Conservation (phyloP, 2,113 vertebrate genomes). For the Pardalotus punctatus region DNA sequence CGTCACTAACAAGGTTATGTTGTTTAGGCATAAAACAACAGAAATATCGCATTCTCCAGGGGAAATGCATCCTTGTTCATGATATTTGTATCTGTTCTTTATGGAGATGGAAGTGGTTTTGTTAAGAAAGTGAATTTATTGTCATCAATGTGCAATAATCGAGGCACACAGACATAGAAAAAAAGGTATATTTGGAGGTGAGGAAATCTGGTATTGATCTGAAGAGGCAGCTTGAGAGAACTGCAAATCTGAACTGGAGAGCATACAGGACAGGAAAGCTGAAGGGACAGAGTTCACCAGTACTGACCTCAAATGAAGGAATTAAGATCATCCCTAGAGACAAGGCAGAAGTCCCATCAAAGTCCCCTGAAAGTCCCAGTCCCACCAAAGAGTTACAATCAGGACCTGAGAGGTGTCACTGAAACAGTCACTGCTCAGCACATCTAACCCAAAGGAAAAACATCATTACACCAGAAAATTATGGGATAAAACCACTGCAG, state of each 20-base stretch:
- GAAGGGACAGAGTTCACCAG: neutral
- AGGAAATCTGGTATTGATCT: neutral
- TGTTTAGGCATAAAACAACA: neutral
- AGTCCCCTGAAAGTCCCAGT: neutral
- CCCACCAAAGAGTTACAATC: rapidly evolving
- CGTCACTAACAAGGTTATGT: neutral
- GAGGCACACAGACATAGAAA: rapidly evolving
- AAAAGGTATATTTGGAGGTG: neutral
- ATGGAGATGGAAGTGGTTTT: neutral
- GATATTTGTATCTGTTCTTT: neutral
- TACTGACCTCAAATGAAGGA: neutral
- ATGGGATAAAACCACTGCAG: neutral
- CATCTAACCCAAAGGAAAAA: neutral
- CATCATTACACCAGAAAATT: neutral
- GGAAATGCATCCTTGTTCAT: neutral
- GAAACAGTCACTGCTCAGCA: neutral
- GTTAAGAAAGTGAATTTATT: neutral
- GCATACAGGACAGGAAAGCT: neutral
- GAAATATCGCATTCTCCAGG: neutral
- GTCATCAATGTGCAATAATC: neutral
- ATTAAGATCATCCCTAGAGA: neutral
- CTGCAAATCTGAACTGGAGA: neutral
- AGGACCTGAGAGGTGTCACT: neutral
- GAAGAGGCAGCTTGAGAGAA: neutral
- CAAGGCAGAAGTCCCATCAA: neutral